These are phyloP conservation scores for Ostrea edulis DNA, from an alignment of 1,140 invertebrate species.

Conservation along the genomic window DNA sequence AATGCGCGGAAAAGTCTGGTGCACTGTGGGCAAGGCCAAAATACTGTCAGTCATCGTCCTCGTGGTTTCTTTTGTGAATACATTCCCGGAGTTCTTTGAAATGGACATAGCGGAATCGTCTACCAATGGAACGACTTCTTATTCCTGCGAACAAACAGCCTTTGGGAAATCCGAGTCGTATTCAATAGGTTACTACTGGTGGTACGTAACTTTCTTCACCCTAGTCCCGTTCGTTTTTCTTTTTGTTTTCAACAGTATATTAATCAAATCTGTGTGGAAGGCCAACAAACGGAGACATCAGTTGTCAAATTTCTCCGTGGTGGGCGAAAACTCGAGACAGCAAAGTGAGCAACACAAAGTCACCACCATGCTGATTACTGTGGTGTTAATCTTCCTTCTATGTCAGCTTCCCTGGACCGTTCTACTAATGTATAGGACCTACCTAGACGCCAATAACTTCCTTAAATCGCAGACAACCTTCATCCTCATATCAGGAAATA, in stretches of 20 bases:
- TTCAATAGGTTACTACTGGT: conserved; percentile 84
- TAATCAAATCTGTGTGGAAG: conserved; percentile 85
- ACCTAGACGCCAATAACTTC: conserved; percentile 58
- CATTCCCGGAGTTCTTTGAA: conserved; percentile 71
- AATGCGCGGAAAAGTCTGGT: conserved; percentile 86
- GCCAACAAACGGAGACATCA: conserved; percentile 80
- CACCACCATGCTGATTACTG: conserved; percentile 87
- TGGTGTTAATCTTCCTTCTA: conserved; percentile 87
- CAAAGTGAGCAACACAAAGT: conserved; percentile 80
- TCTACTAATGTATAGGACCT: conserved; percentile 65
- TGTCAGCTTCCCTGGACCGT: conserved; percentile 87
- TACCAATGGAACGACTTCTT: background rate
- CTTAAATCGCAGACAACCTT: conserved; percentile 63
- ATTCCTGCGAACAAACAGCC: conserved; percentile 61
- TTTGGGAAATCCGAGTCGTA: conserved; percentile 82
- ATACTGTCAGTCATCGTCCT: conserved; percentile 61
- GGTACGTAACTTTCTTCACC: conserved; percentile 84
- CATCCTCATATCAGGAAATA: conserved; percentile 84
- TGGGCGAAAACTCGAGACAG: conserved; percentile 61
- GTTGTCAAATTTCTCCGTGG: conserved; percentile 80
- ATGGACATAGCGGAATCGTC: conserved; percentile 57
- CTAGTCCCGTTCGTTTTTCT: conserved; percentile 85
- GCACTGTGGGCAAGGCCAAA: conserved; percentile 82
- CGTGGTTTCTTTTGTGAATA: conserved; percentile 64
- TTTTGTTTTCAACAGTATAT: conserved; percentile 86